Evolutionary conservation across 23 tunicate genomes (phyloP).

Genomic region (Styela clava): DNA sequence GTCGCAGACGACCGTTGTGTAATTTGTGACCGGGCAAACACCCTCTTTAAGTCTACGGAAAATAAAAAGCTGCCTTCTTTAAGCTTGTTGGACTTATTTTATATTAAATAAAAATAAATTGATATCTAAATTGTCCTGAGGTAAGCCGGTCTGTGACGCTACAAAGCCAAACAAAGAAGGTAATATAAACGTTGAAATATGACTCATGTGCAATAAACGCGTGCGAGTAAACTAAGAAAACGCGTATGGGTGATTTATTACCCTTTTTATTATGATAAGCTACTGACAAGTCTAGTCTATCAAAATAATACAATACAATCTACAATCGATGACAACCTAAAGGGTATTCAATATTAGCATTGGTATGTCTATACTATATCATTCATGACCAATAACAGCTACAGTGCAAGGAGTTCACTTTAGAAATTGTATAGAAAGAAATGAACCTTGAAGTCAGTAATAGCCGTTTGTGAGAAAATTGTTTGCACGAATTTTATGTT

Average conservation of each 20-base stretch:
- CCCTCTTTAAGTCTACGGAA: too few relatives aligned
- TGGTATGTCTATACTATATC: too few relatives aligned
- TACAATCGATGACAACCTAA: background rate
- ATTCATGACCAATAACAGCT: too few relatives aligned
- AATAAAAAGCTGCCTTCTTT: too few relatives aligned
- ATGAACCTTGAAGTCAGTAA: too few relatives aligned
- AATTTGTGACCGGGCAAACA: background rate
- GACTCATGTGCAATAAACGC: background rate
- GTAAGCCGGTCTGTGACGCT: background rate
- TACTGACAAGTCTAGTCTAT: background rate
- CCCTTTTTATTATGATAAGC: background rate
- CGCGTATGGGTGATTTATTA: background rate
- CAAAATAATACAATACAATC: background rate
- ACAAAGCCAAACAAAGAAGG: background rate
- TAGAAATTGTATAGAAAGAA: too few relatives aligned
- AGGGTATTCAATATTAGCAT: too few relatives aligned
- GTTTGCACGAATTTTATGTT: too few relatives aligned
- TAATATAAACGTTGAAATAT: background rate
- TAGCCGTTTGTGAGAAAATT: too few relatives aligned
- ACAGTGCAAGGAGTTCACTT: too few relatives aligned
- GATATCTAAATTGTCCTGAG: background rate
- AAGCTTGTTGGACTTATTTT: too few relatives aligned
- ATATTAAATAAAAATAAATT: too few relatives aligned
- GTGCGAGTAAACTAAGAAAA: background rate
- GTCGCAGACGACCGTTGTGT: background rate